Conservation (phyloP, 1,140 invertebrate species). For the Bicyclus anynana region DNA sequence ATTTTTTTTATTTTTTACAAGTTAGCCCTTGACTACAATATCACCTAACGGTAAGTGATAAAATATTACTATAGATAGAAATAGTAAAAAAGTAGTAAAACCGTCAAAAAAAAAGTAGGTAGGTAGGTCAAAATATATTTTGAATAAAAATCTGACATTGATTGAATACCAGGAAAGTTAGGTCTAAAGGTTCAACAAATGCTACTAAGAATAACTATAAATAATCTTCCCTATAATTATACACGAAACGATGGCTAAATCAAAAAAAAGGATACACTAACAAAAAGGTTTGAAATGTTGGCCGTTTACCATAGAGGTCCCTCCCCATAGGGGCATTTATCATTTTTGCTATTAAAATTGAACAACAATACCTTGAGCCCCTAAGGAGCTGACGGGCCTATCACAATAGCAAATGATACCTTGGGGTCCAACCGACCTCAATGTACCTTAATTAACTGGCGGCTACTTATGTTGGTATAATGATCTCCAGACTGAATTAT, state of each 20-base stretch:
- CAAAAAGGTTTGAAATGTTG: neutral
- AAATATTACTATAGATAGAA: too few species aligned
- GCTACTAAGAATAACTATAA: neutral
- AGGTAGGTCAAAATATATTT: neutral
- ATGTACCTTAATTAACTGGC: conserved; percentile 69
- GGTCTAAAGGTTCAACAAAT: too few species aligned
- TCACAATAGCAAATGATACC: conserved; percentile 73
- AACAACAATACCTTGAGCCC: conserved; percentile 63
- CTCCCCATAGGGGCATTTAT: conserved; percentile 65
- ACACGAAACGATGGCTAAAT: neutral
- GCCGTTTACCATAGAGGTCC: conserved; percentile 38
- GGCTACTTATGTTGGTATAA: conserved; percentile 41
- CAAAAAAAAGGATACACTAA: neutral
- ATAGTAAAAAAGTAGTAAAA: too few species aligned
- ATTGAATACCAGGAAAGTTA: neutral
- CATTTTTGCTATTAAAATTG: conserved; percentile 72
- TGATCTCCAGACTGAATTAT: conserved; percentile 36
- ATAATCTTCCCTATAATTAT: neutral
- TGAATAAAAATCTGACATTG: neutral
- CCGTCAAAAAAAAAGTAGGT: too few species aligned
- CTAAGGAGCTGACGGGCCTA: conserved; percentile 62
- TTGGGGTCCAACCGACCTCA: conserved; percentile 52
- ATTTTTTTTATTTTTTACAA: too few species aligned
- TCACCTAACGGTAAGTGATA: too few species aligned
- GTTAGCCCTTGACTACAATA: too few species aligned